Base-by-base conservation (phyloP, 2,113 vertebrate species). In the Peucedramus taeniatus region DNA sequence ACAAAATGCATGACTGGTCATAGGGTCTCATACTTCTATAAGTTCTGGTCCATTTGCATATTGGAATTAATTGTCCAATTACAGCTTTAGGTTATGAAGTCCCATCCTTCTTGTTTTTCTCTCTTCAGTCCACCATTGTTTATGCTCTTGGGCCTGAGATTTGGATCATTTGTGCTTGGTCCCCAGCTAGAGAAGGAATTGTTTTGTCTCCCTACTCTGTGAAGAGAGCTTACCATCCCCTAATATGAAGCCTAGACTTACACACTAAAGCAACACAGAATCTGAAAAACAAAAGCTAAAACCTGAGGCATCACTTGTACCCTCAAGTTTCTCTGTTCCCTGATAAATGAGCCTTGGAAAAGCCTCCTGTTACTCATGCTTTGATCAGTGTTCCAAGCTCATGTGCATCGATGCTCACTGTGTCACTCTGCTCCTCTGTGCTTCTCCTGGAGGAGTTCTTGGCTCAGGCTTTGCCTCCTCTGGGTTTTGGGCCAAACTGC, bases 341-440 rank as follows among this genome's bases (percentile, higher is more conserved):
- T 56, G 61, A 61, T 7, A 42, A 56, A 75, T 37, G 19, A 81
- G 54, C 21, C 76, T 15, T 49, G 40, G 69, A 39, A 81, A 63
- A 81, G 16, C 11, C 35, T 3, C 27, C 35, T 49, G 51, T 40
- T 61, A 3, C 10, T 63, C 27, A 4, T 30, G 27, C 30, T 31
- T 30, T 69, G 54, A 18, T 56, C 19, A 13, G 16, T 30, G 76
- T 13, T 63, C 35, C 69, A 30, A 19, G 27, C 31, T n/a, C 16
- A 1, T 6, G 16, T 21, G 54, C 47, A 10, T 18, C 0, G 1
- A 26, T 54, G 54, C 40, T 68, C 40, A 13, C 35, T 13, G 39
- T 28, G 22, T 17, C 30, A 14, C 54, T 72, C 45, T 69, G 42
- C 61, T 87, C 49, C 42, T n/a, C 57, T 30, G 23, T 13, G 69